These are phyloP conservation scores for Spisula solida DNA, from an alignment of 2,888 invertebrate genomes.

Conservation along the genomic window DNA sequence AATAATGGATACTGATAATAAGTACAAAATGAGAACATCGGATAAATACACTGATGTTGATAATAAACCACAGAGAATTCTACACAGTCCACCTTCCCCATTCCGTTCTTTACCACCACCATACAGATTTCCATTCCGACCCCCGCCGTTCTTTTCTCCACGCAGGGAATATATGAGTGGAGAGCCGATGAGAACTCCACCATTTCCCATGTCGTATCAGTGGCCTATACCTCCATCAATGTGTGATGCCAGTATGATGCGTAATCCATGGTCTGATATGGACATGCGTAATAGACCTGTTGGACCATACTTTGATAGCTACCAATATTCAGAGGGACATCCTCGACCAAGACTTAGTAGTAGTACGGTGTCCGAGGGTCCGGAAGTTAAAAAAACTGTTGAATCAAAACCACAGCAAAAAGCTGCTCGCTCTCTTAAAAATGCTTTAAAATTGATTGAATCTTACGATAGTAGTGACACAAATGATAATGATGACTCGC, in stretches of 20 bases:
- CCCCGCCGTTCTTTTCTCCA: background rate
- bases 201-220: background rate
- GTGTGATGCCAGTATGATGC: background rate
- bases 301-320: background rate
- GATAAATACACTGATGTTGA: background rate
- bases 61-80: background rate
- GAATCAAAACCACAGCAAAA: background rate
- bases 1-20: constrained; percentile 10
- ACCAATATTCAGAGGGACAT: background rate
- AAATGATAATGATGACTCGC: constrained; percentile 27
- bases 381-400: background rate
- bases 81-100: background rate
- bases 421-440: background rate
- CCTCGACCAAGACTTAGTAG: background rate
- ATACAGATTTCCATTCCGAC: background rate
- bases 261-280: background rate
- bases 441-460: background rate
- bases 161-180: background rate
- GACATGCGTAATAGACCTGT: background rate
- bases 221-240: background rate
- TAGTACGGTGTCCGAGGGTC: background rate
- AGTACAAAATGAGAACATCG: background rate
- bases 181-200: background rate
- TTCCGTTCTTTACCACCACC: background rate
- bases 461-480: constrained; percentile 3